phyloP scores from a whole-genome alignment of 53 echinoderm and acorn worm species.

The Hippasteria phrygiana region DNA sequence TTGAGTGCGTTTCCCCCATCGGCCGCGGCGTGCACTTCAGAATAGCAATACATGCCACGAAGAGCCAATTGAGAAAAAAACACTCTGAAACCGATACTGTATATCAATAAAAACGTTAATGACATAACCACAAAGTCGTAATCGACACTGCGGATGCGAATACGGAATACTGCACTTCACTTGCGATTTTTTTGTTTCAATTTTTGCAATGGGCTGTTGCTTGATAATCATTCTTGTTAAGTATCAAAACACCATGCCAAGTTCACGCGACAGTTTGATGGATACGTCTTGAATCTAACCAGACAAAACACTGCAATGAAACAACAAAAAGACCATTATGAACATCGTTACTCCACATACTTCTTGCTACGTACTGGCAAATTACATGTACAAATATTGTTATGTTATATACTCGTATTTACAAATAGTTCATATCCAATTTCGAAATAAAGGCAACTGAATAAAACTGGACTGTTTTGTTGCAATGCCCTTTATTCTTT shows the following conservation, averaged over 20 bases:
- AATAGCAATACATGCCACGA: neutral
- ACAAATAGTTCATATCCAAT: neutral
- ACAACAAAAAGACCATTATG: neutral
- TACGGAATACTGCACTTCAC: no score
- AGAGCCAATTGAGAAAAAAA: neutral
- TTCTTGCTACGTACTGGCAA: neutral
- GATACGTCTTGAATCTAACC: no score
- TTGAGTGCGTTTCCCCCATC: neutral
- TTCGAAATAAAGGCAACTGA: neutral
- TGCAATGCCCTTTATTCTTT: neutral
- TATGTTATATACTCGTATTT: neutral
- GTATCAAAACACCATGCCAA: no score
- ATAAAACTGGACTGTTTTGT: neutral
- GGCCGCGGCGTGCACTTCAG: neutral
- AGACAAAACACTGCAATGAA: neutral
- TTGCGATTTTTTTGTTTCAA: no score
- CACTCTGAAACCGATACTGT: neutral
- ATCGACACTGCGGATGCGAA: neutral
- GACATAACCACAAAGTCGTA: neutral
- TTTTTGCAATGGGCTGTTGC: no score
- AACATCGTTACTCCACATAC: neutral
- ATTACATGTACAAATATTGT: conserved; percentile 12
- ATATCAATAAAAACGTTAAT: conserved; percentile 4
- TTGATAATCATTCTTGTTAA: no score
- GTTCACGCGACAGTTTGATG: no score